Percentiles rank a stretch among this genome's conserved stretches.
Evolutionary conservation across 2,113 vertebrate species (phyloP).

Genomic region (Micronisus gabar): DNA sequence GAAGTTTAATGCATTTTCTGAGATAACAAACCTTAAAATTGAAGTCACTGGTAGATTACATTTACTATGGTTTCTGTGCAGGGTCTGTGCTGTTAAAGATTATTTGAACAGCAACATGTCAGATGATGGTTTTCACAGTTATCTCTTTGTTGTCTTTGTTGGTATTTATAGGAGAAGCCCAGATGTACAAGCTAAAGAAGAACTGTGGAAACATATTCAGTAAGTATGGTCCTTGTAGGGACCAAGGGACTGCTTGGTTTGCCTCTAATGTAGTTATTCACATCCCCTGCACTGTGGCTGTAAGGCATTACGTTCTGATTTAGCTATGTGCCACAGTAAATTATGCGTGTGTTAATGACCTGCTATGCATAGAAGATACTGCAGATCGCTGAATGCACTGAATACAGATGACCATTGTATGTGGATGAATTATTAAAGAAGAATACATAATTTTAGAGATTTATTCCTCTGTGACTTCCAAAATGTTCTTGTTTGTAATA

Average conservation of each 20-base stretch:
- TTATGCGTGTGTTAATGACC: background rate
- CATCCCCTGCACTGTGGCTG: background rate
- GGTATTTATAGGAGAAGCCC: constrained; percentile 82
- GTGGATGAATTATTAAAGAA: background rate
- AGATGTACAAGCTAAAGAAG: constrained; percentile 88
- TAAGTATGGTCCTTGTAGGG: constrained; percentile 62
- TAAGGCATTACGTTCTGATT: background rate
- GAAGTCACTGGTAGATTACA: background rate
- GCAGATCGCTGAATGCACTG: background rate
- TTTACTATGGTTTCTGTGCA: background rate
- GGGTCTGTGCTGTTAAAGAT: background rate
- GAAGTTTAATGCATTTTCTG: background rate
- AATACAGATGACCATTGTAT: background rate
- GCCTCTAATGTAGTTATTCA: background rate
- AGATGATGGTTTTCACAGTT: background rate
- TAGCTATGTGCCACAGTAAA: background rate
- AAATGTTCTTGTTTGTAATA: background rate
- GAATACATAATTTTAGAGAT: background rate
- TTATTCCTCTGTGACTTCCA: background rate
- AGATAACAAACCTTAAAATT: background rate
- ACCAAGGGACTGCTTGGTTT: background rate
- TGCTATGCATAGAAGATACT: background rate
- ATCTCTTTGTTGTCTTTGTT: background rate
- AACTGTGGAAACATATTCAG: constrained; percentile 90
- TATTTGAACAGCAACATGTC: background rate